Percentiles rank a stretch among this genome's conserved stretches.
Evolutionary conservation across 1,140 invertebrate species (phyloP).

Genomic region (Solenopsis invicta): DNA sequence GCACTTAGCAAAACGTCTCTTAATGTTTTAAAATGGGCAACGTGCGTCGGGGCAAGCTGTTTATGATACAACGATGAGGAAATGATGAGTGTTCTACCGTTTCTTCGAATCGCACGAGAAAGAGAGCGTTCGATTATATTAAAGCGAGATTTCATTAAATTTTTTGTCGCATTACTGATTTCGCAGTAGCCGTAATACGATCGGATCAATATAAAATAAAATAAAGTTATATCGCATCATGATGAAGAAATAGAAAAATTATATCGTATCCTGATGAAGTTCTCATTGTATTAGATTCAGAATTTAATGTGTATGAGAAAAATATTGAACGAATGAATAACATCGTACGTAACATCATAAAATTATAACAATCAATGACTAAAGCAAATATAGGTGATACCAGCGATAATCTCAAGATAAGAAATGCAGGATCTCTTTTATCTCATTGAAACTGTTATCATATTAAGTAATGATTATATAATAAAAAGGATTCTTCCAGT

Average conservation of each 20-base stretch:
- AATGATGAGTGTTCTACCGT: constrained; percentile 14
- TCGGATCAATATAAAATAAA: neutral
- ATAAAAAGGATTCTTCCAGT: neutral
- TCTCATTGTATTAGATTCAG: too few species aligned
- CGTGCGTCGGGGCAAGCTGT: constrained; percentile 8
- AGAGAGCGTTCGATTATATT: constrained; percentile 27
- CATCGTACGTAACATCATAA: neutral
- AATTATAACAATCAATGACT: neutral
- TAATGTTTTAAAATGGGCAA: constrained; percentile 31
- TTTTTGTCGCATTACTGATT: constrained; percentile 28
- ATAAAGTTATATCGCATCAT: neutral
- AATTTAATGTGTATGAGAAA: neutral
- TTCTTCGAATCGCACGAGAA: constrained; percentile 16
- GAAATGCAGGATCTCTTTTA: neutral
- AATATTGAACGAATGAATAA: neutral
- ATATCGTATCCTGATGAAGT: too few species aligned
- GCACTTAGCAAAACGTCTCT: constrained; percentile 33
- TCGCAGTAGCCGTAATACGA: neutral
- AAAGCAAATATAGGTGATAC: neutral
- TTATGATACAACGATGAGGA: constrained; percentile 21
- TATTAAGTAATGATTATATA: neutral
- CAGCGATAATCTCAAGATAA: neutral
- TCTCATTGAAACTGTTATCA: neutral
- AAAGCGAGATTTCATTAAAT: constrained; percentile 16
- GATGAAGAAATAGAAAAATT: constrained; percentile 26